Conservation (phyloP, 2,888 invertebrate genomes). For the Leptodirus hochenwartii region DNA sequence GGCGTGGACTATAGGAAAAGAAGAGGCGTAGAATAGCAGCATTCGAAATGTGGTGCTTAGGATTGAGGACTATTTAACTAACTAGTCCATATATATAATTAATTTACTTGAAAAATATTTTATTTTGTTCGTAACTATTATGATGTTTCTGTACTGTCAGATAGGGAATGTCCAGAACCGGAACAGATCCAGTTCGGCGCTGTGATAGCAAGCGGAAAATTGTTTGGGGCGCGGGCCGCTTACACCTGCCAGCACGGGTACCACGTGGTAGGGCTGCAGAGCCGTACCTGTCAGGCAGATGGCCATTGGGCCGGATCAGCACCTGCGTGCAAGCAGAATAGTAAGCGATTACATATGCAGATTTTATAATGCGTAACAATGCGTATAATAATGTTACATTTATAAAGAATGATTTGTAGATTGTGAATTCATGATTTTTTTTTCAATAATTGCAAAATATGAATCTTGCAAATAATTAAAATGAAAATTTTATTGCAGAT, state of each 20-base stretch:
- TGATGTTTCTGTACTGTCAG: constrained; percentile 29
- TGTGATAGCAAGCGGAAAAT: constrained; percentile 54
- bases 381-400: background rate
- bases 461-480: too few species aligned
- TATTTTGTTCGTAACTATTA: background rate
- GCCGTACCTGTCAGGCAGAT: constrained; percentile 81
- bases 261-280: constrained; percentile 71
- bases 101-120: background rate
- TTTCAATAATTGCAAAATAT: too few species aligned
- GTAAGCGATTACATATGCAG: constrained; percentile 30
- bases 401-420: background rate
- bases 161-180: constrained; percentile 72
- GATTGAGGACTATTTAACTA: background rate
- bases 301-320: constrained; percentile 76
- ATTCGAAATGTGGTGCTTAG: background rate
- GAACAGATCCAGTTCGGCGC: constrained; percentile 60
- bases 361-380: constrained; percentile 1
- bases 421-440: too few species aligned
- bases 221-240: constrained; percentile 67
- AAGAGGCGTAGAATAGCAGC: too few species aligned
- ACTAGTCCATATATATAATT: background rate
- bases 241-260: constrained; percentile 81
- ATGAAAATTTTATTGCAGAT: too few species aligned
- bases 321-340: constrained; percentile 72
- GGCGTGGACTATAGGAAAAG: too few species aligned